Base-by-base conservation (phyloP, 2,113 vertebrate species). In the Macquaria ambigua region DNA sequence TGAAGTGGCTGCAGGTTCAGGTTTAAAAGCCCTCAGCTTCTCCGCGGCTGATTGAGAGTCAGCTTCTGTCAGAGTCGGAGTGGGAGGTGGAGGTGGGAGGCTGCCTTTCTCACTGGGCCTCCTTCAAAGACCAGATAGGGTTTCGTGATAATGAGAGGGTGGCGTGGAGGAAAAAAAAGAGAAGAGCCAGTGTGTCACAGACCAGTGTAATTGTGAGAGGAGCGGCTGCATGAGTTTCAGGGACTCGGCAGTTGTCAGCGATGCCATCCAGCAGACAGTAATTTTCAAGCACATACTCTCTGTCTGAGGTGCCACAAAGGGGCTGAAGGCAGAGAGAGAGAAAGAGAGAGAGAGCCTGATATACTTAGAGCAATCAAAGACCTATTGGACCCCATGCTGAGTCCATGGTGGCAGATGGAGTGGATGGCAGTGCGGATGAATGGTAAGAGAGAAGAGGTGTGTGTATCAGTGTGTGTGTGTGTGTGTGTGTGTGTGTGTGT, bases 1-100 rank as follows among this genome's bases (percentile, higher is more conserved):
- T 93, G 92, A 93, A 90, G 91, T 85, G 56, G 67, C 82, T 76
- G 61, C 52, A 81, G 83, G 78, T 89, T 88, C 25, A 7, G 81
- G 77, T 88, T 87, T 76, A 80, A 84, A 77, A 90, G 86, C 74
- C 75, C 10, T 43, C 11, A 7, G 50, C 83, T 63, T 59, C 83
- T 71, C 48, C 0, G 20, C 0, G 1, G 43, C 80, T 85, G 91
- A 92, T 83, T 89, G 85, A 89, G 73, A 87, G 68, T 81, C 59
- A 62, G 87, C 66, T 74, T 85, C 46, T 84, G 68, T 87, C 34
- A 68, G 83, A 41, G 76, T 87, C 46, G 16, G 68, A 64, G 43
- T 48, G 68, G 79, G 48, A 75, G 84, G 67, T 48, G 69, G 73
- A 59, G 76, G 64, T 7, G 2, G 68, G 71, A 69, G 78, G 8